phyloP scores from a whole-genome alignment of 2,113 vertebrate species.

The Lanius collurio region DNA sequence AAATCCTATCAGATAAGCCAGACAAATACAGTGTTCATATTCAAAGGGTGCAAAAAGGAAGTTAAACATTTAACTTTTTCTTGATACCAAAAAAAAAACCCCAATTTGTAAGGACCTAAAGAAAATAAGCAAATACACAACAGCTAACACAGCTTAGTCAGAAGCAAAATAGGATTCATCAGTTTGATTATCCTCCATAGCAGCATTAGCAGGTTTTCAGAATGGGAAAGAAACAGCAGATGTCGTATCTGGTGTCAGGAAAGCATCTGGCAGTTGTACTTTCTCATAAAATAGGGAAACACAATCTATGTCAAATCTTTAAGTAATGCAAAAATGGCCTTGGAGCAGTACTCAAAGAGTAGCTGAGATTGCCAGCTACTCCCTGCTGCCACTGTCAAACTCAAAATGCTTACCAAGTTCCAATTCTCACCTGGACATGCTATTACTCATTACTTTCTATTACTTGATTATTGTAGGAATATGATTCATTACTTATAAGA shows the following conservation, averaged over 20 bases:
- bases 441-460: background rate
- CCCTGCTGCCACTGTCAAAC: background rate
- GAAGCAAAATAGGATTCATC: background rate
- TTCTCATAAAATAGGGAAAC: background rate
- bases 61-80: rapidly evolving
- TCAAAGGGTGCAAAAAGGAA: background rate
- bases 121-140: background rate
- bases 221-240: background rate
- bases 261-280: background rate
- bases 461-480: background rate
- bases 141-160: background rate
- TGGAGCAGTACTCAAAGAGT: background rate
- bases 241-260: background rate
- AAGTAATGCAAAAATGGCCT: background rate
- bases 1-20: background rate
- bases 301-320: background rate
- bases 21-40: background rate
- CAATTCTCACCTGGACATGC: background rate
- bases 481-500: background rate
- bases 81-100: background rate
- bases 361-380: background rate
- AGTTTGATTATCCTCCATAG: background rate
- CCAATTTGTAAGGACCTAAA: background rate
- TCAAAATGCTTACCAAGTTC: background rate
- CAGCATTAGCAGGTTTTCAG: background rate